These are phyloP conservation scores for Porites cylindrica DNA, from an alignment of 92 coral and sea anemone genomes.

Conservation along the genomic window DNA sequence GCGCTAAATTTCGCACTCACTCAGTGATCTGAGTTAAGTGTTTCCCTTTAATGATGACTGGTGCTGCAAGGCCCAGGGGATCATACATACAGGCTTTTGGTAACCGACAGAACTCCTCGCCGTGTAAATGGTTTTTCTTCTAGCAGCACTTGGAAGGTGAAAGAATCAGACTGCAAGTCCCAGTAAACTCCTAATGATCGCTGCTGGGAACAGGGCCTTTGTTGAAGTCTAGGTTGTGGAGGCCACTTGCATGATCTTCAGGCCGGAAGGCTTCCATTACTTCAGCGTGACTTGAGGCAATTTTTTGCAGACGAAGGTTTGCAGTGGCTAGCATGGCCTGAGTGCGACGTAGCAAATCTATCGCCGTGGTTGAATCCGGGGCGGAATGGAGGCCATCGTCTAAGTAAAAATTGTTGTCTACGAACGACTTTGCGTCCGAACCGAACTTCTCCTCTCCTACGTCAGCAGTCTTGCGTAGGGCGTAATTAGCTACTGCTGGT, in stretches of 20 bases:
- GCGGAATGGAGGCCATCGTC: constrained; percentile 62
- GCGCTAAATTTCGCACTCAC: not conserved
- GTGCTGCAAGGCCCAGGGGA: constrained; percentile 65
- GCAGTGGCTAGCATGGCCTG: constrained; percentile 73
- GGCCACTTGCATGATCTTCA: constrained; percentile 59
- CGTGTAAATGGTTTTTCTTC: constrained; percentile 60
- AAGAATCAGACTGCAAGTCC: constrained; percentile 56
- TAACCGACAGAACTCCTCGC: constrained; percentile 63
- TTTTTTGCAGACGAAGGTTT: constrained; percentile 66
- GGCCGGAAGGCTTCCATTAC: constrained; percentile 62
- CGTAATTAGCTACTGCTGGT: constrained; percentile 72
- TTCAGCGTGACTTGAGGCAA: constrained; percentile 27
- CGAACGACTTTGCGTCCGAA: constrained; percentile 56
- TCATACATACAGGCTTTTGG: constrained; percentile 66
- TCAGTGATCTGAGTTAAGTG: constrained; percentile 58
- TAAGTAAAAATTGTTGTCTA: constrained; percentile 57
- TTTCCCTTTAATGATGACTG: constrained; percentile 65
- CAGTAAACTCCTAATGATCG: constrained; percentile 70
- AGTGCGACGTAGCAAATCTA: constrained; percentile 52
- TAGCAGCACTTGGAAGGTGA: constrained; percentile 50
- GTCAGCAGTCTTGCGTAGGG: constrained; percentile 59
- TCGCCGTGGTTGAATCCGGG: too few relatives aligned
- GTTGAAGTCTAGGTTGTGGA: constrained; percentile 56
- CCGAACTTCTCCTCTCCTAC: constrained; percentile 53
- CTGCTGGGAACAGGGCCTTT: constrained; percentile 56